Base-by-base conservation (phyloP, 2,797 vertebrate genomes). In the Microtus agrestis region DNA sequence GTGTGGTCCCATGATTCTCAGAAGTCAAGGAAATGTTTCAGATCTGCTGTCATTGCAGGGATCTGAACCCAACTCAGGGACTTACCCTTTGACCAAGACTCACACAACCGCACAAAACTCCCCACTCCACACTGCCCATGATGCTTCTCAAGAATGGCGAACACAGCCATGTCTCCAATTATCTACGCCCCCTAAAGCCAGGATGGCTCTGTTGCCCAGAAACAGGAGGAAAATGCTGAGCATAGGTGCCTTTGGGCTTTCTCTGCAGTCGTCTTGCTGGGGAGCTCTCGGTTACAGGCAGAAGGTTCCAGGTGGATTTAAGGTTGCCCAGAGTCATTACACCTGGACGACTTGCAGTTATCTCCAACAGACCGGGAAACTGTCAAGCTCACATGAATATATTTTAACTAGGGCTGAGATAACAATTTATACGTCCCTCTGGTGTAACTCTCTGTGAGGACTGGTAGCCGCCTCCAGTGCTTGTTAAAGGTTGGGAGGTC, bases 401-500 rank as follows among this genome's bases (percentile, higher is more conserved):
- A 67, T 34, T 56, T 43, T 93, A 84, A 93, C 59, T 78, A 73
- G 27, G 23, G 73, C 46, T 77, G 89, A 73, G 59, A 31, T 54
- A 78, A 61, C 31, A 59, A 71, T 40, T 40, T 87, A 12, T 51
- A 61, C 90, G 77, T 95, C 61, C 87, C 54, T 93, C 56, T 34
- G 69, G 17, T 51, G 61, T 27, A 81, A 43, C 59, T 88, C 46
- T 37, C 71, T 21, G 73, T 61, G 67, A 76, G 54, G 34, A n/a
- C 6, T 69, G 46, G 17, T 56, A 67, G 73, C 69, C 67, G 54
- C 91, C 81, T 79, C 29, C 56, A 96, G 80, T n/a, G 48, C 79
- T 94, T 82, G n/a, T 89, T 91, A 87, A 78, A 78, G 63, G 43
- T 95, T 94, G 51, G 54, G 48, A 94, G 61, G 81, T 73, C 89